phyloP scores from a whole-genome alignment of 2,888 invertebrate species.

The Bombylius major region DNA sequence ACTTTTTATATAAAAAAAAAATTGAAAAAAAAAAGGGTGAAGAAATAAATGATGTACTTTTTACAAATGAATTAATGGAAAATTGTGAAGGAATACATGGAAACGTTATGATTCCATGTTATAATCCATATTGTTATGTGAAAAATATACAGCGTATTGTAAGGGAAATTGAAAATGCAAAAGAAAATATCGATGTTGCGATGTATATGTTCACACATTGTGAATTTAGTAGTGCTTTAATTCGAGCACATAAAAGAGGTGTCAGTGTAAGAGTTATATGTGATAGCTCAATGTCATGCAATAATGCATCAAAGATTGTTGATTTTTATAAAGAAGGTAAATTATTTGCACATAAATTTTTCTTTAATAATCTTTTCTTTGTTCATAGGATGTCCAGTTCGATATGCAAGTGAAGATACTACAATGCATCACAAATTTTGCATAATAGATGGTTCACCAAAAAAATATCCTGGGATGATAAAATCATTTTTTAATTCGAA shows the following conservation, averaged over 20 bases:
- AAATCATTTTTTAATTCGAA: neutral
- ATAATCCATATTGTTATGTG: conserved; percentile 2
- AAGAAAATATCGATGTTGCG: conserved; percentile 6
- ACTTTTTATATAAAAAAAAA: too few relatives aligned
- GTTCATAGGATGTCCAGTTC: neutral
- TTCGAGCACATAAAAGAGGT: conserved; percentile 7
- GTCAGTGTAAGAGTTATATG: conserved; percentile 10
- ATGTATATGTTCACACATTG: conserved; percentile 11
- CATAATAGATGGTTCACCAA: neutral
- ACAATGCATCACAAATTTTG: neutral
- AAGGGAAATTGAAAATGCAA: conserved; percentile 5
- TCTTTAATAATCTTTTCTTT: neutral
- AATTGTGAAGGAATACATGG: too few relatives aligned
- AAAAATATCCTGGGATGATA: neutral
- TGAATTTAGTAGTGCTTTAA: conserved; percentile 3
- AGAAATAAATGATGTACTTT: too few relatives aligned
- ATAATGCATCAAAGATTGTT: conserved; percentile 7
- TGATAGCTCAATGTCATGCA: conserved; percentile 9
- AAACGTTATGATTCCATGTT: neutral
- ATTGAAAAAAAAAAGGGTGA: too few relatives aligned
- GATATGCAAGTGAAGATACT: neutral
- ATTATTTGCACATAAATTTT: neutral
- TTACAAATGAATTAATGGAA: too few relatives aligned
- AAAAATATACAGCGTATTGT: conserved; percentile 6
- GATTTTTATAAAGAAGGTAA: conserved; percentile 9